Evolutionary conservation across 2,797 vertebrate species (phyloP), one percentile per base, ranked within the genome.

Genomic region (Sylvilagus floridanus): DNA sequence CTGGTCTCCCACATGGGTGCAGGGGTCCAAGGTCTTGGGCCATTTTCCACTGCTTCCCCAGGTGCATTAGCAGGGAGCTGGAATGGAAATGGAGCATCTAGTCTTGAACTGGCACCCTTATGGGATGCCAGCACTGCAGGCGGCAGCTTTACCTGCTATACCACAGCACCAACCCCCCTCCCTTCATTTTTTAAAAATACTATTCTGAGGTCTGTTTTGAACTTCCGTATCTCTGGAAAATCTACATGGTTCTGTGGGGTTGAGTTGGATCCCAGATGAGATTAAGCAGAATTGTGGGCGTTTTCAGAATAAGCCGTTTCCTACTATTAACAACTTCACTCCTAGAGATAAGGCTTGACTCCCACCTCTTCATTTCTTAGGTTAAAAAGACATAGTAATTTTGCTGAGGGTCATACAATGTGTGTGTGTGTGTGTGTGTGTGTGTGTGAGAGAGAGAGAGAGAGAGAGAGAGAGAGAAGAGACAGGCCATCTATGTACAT

Each of bases 301-400:
- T 92, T 90, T 96, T 93, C 72, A 63, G 16, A 95, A 87, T 47
- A 88, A 90, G 57, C 47, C 87, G 84, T 82, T 95, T 78, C 84
- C 65, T 82, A 76, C 68, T 78, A 66, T 88, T 81, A 96, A 90
- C 77, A 90, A 84, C 76, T 88, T 96, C n/a, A 1, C 72, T 68
- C 90, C 92, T 83, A 30, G 11, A 72, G 54, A 3, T 7, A 50
- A 85, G n/a, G 19, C 68, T 93, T 85, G 35, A 52, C 4, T 11
- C 30, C 42, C 12, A 13, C 26, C 4, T 35, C 47, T 66, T 42
- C 14, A 7, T 90, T 75, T 83, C 83, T 86, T 89, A 87, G 28
- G 30, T 52, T 73, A 82, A 69, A 92, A 91, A 19, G 24, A 24
- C 62, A 21, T 22, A 65, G 42, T 77, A 69, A 92, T 88, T 92